Evolutionary conservation across 2,888 invertebrate species (phyloP).

Genomic region (Leptinotarsa rubiginosa): DNA sequence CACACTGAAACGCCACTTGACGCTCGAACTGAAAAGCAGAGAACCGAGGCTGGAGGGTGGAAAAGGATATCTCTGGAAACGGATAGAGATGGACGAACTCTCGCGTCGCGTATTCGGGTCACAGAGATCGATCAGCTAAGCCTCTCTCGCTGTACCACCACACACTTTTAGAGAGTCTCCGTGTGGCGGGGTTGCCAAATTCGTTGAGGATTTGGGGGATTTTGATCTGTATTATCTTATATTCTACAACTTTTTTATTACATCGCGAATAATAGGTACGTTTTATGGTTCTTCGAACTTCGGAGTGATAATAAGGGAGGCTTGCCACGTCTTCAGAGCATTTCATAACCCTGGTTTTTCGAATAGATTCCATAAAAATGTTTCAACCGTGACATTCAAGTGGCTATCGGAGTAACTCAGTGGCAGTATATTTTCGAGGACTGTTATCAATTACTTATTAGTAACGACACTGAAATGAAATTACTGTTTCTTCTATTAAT

Average conservation of each 20-base stretch:
- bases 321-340: background rate
- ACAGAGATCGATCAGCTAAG: conserved; percentile 45
- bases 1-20: conserved; percentile 40
- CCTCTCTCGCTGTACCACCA: conserved; percentile 24
- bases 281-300: conserved; percentile 13
- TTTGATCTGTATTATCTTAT: conserved; percentile 15
- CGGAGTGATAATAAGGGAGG: conserved; percentile 6
- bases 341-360: background rate
- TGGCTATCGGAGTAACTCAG: too few species aligned
- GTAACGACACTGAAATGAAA: too few species aligned
- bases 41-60: conserved; percentile 22
- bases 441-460: too few species aligned
- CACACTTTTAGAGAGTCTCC: conserved; percentile 9
- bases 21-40: conserved; percentile 31
- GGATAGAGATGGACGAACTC: background rate
- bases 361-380: background rate
- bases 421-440: too few species aligned
- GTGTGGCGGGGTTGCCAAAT: conserved; percentile 19
- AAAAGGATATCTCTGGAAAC: background rate
- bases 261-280: conserved; percentile 17
- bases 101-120: conserved; percentile 49
- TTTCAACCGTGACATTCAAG: background rate
- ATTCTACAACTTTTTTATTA: conserved; percentile 21
- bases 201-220: conserved; percentile 17
- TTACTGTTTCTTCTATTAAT: too few species aligned